Conservation (phyloP, 35 echinoderm and acorn worm species). For the Anneissia japonica region DNA sequence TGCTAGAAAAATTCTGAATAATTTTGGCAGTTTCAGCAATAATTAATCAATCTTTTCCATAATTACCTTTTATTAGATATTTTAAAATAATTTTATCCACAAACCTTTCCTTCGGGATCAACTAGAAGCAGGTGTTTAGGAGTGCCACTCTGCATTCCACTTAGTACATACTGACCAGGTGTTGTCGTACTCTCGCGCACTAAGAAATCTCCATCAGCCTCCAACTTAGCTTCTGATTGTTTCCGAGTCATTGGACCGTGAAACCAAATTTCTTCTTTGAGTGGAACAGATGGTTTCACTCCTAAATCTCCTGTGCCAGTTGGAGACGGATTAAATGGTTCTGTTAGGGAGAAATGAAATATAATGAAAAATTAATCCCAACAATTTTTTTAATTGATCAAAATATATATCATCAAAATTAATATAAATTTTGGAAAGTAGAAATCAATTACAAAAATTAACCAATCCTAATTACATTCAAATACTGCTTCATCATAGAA, state of each 20-base stretch:
- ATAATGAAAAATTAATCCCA: not conserved
- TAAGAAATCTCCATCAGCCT: constrained; percentile 92
- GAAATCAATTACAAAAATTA: too few species aligned
- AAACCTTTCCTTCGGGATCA: constrained; percentile 88
- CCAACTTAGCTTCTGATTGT: constrained; percentile 71
- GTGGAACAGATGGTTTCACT: constrained; percentile 11
- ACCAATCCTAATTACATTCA: too few species aligned
- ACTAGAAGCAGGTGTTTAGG: constrained; percentile 91
- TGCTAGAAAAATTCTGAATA: too few species aligned
- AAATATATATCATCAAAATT: too few species aligned
- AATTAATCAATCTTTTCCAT: not conserved
- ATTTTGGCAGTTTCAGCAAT: not conserved
- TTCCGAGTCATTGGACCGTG: constrained; percentile 91
- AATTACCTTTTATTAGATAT: not conserved
- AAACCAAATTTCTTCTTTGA: constrained; percentile 83
- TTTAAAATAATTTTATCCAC: not conserved
- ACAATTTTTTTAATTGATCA: too few species aligned
- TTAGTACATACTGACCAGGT: constrained; percentile 92
- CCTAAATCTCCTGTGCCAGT: not conserved
- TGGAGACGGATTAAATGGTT: constrained; percentile 67
- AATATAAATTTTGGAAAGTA: too few species aligned
- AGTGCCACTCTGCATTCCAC: constrained; percentile 91
- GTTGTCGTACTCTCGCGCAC: constrained; percentile 92
- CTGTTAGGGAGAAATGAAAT: constrained; percentile 2
- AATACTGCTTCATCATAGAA: too few species aligned